phyloP scores from a whole-genome alignment of 2,888 invertebrate genomes.

The Mesodorylaimus sp. region DNA sequence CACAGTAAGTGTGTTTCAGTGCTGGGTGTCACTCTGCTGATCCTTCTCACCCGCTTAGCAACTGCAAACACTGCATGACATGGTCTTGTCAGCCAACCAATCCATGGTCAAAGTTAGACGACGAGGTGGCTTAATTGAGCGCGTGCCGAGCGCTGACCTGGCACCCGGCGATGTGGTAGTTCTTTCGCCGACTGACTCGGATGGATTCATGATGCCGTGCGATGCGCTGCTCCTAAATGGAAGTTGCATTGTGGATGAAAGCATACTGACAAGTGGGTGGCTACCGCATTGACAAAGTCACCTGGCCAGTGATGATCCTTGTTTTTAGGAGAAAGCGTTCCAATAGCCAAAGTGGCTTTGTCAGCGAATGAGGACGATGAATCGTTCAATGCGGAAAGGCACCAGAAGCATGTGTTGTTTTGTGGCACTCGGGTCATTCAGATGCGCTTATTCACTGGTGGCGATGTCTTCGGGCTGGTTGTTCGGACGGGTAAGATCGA shows the following conservation, averaged over 20 bases:
- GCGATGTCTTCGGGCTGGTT: too few relatives aligned
- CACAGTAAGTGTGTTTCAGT: too few relatives aligned
- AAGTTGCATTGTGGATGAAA: constrained; percentile 76
- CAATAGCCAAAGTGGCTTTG: constrained; percentile 62
- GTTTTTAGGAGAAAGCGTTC: too few relatives aligned
- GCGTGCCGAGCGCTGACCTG: constrained; percentile 3
- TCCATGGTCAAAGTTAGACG: constrained; percentile 45
- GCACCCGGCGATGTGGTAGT: constrained; percentile 36
- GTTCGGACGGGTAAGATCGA: constrained; percentile 59
- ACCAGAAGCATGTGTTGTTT: constrained; percentile 66
- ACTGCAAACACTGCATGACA: constrained; percentile 67
- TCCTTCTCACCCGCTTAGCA: too few relatives aligned
- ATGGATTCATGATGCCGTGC: constrained; percentile 40
- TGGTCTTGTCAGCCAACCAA: constrained; percentile 62
- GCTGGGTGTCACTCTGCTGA: too few relatives aligned
- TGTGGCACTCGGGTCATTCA: constrained; percentile 69
- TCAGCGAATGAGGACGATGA: too few relatives aligned
- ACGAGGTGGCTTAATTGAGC: constrained; percentile 11
- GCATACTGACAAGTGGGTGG: constrained; percentile 74
- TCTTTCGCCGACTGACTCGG: too few relatives aligned
- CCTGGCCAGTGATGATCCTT: too few relatives aligned
- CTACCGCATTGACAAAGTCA: too few relatives aligned
- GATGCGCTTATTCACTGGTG: too few relatives aligned
- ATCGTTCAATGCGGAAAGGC: constrained; percentile 50
- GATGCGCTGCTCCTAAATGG: constrained; percentile 70